Conservation (phyloP, 2,113 vertebrate species). For the Poeciliopsis prolifica region DNA sequence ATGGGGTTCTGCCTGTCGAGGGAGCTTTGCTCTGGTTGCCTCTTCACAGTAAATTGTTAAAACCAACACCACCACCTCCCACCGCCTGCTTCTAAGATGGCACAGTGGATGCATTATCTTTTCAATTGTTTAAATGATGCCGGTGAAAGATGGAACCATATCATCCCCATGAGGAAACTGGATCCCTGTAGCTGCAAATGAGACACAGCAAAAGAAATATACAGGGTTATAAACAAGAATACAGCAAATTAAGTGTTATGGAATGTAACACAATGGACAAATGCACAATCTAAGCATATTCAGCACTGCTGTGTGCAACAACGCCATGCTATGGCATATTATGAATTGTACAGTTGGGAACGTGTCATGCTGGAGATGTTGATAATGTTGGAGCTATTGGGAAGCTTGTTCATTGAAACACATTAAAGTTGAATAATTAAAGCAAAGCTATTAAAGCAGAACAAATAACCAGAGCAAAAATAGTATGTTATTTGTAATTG, state of each 20-base stretch:
- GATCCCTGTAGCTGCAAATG: slow-evolving; percentile 50
- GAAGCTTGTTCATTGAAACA: too few relatives aligned
- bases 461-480: too few relatives aligned
- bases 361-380: too few relatives aligned
- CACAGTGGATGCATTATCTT: slow-evolving; percentile 20
- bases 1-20: neutral
- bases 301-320: neutral
- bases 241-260: slow-evolving; percentile 27
- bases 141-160: slow-evolving; percentile 52
- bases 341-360: neutral
- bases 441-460: too few relatives aligned
- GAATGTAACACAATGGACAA: slow-evolving; percentile 10
- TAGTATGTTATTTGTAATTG: neutral
- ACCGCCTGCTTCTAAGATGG: neutral
- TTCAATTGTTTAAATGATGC: slow-evolving; percentile 61
- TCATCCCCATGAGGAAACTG: slow-evolving; percentile 48
- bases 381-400: too few relatives aligned
- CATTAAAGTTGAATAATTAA: too few relatives aligned
- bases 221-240: slow-evolving; percentile 47
- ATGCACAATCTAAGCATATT: neutral
- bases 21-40: neutral
- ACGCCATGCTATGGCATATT: neutral
- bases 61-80: neutral
- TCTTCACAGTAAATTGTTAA: neutral
- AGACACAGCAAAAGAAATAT: slow-evolving; percentile 33